Evolutionary conservation across 2,797 vertebrate species (phyloP).

Genomic region (Atherinosoma microstoma): DNA sequence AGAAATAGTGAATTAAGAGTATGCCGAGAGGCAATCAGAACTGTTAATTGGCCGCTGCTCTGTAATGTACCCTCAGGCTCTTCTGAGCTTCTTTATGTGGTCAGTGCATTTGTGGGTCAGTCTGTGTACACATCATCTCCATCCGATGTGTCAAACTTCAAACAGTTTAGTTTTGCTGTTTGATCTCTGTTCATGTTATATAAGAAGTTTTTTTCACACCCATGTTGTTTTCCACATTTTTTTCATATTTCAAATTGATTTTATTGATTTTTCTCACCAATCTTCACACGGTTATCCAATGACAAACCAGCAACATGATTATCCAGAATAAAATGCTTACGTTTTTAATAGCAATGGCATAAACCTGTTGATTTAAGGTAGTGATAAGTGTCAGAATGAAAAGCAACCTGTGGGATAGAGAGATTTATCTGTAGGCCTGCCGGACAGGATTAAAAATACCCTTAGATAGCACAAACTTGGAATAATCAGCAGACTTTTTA

Average conservation of each 20-base stretch:
- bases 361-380: neutral
- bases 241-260: neutral
- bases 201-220: neutral
- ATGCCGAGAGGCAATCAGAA: slow-evolving; percentile 21
- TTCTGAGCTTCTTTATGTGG: neutral
- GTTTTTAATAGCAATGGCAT: no score
- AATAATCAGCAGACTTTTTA: no score
- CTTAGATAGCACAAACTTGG: neutral
- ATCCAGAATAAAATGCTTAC: neutral
- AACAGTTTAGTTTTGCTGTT: neutral
- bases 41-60: slow-evolving; percentile 35
- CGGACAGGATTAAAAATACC: neutral
- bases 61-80: slow-evolving; percentile 7
- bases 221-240: neutral
- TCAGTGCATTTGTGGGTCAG: slow-evolving; percentile 1
- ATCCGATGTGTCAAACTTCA: neutral
- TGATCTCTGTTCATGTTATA: neutral
- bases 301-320: neutral
- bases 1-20: slow-evolving; percentile 39
- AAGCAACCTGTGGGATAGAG: neutral
- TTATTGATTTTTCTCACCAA: neutral
- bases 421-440: neutral
- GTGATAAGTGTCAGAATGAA: neutral
- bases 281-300: no score
- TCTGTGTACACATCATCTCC: neutral